These are phyloP conservation scores for Ptyas mucosa DNA, from an alignment of 2,113 vertebrate species.

Conservation along the genomic window DNA sequence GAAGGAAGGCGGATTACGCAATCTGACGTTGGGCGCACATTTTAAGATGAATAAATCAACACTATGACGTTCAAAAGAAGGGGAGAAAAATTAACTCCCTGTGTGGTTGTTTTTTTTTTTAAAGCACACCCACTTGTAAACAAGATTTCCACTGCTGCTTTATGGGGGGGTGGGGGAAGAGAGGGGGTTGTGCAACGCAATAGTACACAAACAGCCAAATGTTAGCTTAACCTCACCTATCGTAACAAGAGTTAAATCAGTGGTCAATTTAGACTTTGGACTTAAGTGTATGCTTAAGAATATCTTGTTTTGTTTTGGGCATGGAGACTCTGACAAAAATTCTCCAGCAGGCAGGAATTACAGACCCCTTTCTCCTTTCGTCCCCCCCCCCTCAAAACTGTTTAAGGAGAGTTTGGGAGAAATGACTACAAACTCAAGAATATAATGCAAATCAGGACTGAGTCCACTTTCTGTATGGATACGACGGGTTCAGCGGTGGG, in stretches of 20 bases:
- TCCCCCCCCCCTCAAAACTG: background rate
- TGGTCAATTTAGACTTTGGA: constrained; percentile 8
- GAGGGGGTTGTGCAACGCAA: background rate
- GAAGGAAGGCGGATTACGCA: background rate
- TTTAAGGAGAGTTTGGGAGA: background rate
- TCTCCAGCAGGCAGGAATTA: background rate
- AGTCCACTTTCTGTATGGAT: background rate
- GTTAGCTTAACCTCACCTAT: background rate
- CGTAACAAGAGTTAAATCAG: constrained; percentile 5
- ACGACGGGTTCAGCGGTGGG: no score
- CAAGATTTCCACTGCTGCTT: background rate
- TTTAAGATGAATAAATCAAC: background rate
- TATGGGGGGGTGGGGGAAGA: background rate
- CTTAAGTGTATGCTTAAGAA: background rate
- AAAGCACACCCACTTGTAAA: background rate
- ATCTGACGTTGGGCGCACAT: background rate
- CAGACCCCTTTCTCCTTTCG: background rate
- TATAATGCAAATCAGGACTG: no score
- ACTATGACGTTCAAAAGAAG: background rate
- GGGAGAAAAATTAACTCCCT: background rate
- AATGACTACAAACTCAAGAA: background rate
- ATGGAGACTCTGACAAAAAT: background rate
- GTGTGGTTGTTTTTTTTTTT: no score
- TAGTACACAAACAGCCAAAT: background rate
- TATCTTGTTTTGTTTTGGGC: constrained; percentile 21